These are phyloP conservation scores for Miltochrista miniata DNA, from an alignment of 2,888 invertebrate genomes.

Conservation along the genomic window DNA sequence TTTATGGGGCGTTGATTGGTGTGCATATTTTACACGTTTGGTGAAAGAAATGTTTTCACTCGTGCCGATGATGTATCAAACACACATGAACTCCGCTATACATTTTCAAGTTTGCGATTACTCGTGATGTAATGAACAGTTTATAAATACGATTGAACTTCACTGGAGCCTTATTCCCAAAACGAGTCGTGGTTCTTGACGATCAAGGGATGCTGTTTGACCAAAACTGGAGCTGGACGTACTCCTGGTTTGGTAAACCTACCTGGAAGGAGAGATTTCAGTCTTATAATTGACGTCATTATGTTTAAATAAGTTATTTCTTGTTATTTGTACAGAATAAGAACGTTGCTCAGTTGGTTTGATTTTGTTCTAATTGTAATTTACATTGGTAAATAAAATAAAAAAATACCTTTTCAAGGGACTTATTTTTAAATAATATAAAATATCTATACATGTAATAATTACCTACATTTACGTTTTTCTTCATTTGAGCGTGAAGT, in stretches of 20 bases:
- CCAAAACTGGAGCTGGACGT: constrained; percentile 50
- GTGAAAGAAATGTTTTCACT: constrained; percentile 23
- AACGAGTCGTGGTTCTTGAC: constrained; percentile 48
- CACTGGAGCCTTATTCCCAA: constrained; percentile 52
- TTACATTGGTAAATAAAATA: no score
- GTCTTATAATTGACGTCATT: neutral
- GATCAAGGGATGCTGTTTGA: constrained; percentile 48
- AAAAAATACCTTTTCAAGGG: no score
- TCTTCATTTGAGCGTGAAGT: no score
- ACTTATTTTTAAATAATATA: no score
- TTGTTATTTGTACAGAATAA: no score
- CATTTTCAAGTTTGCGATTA: constrained; percentile 2
- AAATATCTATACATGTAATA: no score
- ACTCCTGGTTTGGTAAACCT: neutral
- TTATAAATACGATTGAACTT: constrained; percentile 37
- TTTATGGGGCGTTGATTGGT: constrained; percentile 44
- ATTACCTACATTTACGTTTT: no score
- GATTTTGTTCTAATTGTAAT: no score
- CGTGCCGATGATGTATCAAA: constrained; percentile 15
- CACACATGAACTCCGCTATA: no score
- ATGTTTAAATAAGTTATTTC: constrained; percentile 1
- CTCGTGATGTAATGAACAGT: constrained; percentile 42
- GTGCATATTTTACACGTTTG: constrained; percentile 27
- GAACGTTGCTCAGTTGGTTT: no score
- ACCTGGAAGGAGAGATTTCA: neutral